phyloP scores from a whole-genome alignment of 2,113 vertebrate genomes.

The Odobenus rosmarus region DNA sequence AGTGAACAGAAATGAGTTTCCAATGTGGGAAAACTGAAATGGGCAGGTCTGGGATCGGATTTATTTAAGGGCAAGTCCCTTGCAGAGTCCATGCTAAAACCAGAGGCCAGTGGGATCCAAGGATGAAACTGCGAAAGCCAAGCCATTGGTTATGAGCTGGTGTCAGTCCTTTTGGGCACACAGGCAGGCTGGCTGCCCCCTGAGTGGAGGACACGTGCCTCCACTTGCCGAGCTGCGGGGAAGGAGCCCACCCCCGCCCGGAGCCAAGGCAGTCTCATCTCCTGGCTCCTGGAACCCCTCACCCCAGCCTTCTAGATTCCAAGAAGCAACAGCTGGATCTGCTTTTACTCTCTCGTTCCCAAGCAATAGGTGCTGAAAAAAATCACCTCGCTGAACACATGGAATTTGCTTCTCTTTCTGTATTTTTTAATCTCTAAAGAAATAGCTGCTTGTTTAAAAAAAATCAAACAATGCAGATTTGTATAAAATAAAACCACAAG shows the following conservation, averaged over 20 bases:
- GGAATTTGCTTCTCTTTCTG: neutral
- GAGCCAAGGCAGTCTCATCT: neutral
- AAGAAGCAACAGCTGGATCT: neutral
- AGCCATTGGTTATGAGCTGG: neutral
- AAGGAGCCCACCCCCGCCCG: neutral
- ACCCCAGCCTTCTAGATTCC: neutral
- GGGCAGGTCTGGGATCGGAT: neutral
- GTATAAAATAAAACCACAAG: slow-evolving; percentile 53
- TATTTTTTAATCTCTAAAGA: neutral
- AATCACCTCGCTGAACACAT: neutral
- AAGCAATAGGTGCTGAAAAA: neutral
- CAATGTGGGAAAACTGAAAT: neutral
- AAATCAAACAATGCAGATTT: slow-evolving; percentile 41
- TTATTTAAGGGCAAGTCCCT: neutral
- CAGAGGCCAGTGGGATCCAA: neutral
- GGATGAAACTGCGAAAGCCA: neutral
- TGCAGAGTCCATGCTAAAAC: neutral
- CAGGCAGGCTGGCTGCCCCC: neutral
- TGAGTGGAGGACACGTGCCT: neutral
- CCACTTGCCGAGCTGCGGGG: neutral
- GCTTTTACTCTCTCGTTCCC: neutral
- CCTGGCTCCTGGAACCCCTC: neutral
- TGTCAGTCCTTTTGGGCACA: no score
- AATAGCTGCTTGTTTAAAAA: neutral
- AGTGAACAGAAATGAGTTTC: neutral